These are phyloP conservation scores for Psettodes erumei DNA, from an alignment of 2,113 vertebrate species.

Conservation along the genomic window DNA sequence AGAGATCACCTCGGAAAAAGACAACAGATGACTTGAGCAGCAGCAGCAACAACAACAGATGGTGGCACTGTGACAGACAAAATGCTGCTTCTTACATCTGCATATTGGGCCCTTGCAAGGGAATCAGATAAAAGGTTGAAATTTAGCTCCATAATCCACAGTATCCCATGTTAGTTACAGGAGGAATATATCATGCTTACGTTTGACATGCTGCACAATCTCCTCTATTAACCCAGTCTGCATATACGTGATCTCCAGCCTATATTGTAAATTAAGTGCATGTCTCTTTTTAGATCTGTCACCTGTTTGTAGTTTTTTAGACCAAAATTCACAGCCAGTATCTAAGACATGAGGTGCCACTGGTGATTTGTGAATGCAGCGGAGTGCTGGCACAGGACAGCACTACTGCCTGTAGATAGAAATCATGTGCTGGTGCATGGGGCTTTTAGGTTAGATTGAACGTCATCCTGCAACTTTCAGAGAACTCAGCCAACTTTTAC, in stretches of 20 bases:
- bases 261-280: not conserved
- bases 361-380: constrained; percentile 41
- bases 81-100: constrained; percentile 8
- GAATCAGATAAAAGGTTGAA: constrained; percentile 39
- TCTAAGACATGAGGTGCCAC: constrained; percentile 5
- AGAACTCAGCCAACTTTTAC: constrained; percentile 54
- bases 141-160: constrained; percentile 22
- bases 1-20: not conserved
- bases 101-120: not conserved
- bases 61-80: constrained; percentile 7
- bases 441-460: constrained; percentile 40
- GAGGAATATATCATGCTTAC: constrained; percentile 9
- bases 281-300: not conserved
- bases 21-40: too few species aligned
- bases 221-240: not conserved
- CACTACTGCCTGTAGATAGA: constrained; percentile 1
- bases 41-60: constrained; percentile 26
- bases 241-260: not conserved
- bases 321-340: not conserved
- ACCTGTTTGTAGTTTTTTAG: not conserved
- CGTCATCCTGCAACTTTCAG: constrained; percentile 51
- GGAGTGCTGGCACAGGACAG: constrained; percentile 26
- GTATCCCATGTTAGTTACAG: constrained; percentile 39
- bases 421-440: constrained; percentile 9
- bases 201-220: not conserved